Conservation (phyloP, 2,113 vertebrate genomes). For the Phalacrocorax carbo region DNA sequence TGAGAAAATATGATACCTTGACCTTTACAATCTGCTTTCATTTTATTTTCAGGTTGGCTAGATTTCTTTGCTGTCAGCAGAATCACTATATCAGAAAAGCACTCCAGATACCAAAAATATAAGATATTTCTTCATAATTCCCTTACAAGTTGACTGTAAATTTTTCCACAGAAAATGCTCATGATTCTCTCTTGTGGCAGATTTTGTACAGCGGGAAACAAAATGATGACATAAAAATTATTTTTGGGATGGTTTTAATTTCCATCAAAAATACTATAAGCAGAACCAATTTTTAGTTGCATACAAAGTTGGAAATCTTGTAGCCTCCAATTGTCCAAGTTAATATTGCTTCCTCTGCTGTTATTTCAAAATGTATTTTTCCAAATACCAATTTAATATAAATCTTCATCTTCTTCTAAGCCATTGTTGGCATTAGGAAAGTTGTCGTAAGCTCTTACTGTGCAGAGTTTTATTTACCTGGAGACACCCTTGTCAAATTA, state of each 20-base stretch:
- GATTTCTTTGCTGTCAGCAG: neutral
- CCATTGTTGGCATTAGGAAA: neutral
- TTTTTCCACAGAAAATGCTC: neutral
- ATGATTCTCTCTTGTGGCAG: neutral
- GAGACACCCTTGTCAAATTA: neutral
- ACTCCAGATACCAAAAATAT: neutral
- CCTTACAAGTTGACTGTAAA: neutral
- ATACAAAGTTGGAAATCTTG: neutral
- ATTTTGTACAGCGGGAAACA: neutral
- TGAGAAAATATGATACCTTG: constrained; percentile 10
- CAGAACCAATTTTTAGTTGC: neutral
- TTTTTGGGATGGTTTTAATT: neutral
- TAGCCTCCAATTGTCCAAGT: neutral
- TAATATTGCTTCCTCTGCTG: neutral
- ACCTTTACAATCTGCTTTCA: neutral
- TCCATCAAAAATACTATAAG: neutral
- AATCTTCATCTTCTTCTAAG: neutral
- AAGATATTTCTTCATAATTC: neutral
- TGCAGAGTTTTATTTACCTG: neutral
- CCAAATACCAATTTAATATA: neutral
- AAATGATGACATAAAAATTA: neutral
- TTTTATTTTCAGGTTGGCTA: neutral
- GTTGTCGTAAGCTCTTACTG: neutral
- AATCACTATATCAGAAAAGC: neutral
- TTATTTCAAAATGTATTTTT: neutral